Conservation (phyloP, 92 coral and sea anemone genomes). For the Epizoanthus ramosus region DNA sequence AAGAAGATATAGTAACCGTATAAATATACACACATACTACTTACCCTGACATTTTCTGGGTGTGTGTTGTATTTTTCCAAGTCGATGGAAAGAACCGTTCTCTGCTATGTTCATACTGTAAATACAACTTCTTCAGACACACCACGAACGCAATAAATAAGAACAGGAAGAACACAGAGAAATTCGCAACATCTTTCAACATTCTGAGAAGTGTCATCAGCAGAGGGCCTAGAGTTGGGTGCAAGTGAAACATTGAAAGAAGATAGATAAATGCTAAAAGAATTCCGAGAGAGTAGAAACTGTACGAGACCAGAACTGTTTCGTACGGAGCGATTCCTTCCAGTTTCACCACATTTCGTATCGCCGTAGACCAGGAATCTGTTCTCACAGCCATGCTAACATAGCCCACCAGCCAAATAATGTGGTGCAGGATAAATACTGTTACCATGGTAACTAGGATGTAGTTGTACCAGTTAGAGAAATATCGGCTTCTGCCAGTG, state of each 20-base stretch:
- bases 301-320: constrained; percentile 42
- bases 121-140: constrained; percentile 52
- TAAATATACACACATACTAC: neutral
- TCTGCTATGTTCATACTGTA: constrained; percentile 44
- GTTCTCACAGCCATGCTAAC: neutral
- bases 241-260: constrained; percentile 41
- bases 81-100: neutral
- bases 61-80: neutral
- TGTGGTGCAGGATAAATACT: constrained; percentile 35
- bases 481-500: constrained; percentile 39
- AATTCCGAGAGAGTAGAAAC: constrained; percentile 45
- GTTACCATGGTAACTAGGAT: constrained; percentile 38
- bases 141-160: constrained; percentile 56
- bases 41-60: constrained; percentile 38
- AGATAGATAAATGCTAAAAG: constrained; percentile 40
- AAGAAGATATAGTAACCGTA: no score
- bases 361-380: constrained; percentile 6
- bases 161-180: constrained; percentile 42
- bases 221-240: constrained; percentile 47
- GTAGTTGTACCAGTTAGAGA: constrained; percentile 45
- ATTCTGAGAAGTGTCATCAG: constrained; percentile 46
- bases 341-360: constrained; percentile 21
- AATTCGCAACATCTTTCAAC: constrained; percentile 52
- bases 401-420: constrained; percentile 44
- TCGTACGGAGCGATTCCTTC: constrained; percentile 20